Conservation (phyloP, 1,140 invertebrate genomes). For the Dreissena polymorpha region DNA sequence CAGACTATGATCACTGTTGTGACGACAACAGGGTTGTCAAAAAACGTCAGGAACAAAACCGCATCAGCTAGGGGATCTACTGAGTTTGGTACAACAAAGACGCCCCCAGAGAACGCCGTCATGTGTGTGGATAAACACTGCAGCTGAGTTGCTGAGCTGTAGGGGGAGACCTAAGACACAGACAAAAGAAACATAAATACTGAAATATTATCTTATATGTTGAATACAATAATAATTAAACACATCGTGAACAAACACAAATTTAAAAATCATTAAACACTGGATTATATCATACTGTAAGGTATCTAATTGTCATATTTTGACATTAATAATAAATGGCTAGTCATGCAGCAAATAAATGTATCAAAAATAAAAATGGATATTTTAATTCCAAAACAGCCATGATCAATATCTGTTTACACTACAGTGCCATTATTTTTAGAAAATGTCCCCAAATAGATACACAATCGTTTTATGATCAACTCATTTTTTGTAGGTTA, state of each 20-base stretch:
- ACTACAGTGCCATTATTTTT: too few relatives aligned
- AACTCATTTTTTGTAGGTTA: too few relatives aligned
- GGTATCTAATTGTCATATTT: too few relatives aligned
- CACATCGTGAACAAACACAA: background rate
- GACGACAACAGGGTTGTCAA: slow-evolving; percentile 70
- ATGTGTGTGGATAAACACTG: slow-evolving; percentile 66
- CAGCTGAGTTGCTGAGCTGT: slow-evolving; percentile 37
- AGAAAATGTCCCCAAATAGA: too few relatives aligned
- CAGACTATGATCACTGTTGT: slow-evolving; percentile 62
- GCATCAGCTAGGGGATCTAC: slow-evolving; percentile 64
- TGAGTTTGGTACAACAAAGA: slow-evolving; percentile 65
- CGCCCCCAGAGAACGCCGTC: slow-evolving; percentile 62
- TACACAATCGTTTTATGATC: too few relatives aligned
- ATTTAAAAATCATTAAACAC: too few relatives aligned
- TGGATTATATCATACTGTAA: too few relatives aligned
- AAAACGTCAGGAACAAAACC: slow-evolving; percentile 63
- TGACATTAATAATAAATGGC: too few relatives aligned
- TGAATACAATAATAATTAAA: background rate
- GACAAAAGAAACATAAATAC: background rate
- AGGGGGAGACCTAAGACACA: slow-evolving; percentile 57
- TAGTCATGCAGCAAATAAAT: too few relatives aligned
- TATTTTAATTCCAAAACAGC: too few relatives aligned
- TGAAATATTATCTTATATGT: background rate
- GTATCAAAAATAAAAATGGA: too few relatives aligned
- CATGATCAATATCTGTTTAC: too few relatives aligned